Base-by-base conservation (phyloP, 2,797 vertebrate species). In the Hirundo rustica region DNA sequence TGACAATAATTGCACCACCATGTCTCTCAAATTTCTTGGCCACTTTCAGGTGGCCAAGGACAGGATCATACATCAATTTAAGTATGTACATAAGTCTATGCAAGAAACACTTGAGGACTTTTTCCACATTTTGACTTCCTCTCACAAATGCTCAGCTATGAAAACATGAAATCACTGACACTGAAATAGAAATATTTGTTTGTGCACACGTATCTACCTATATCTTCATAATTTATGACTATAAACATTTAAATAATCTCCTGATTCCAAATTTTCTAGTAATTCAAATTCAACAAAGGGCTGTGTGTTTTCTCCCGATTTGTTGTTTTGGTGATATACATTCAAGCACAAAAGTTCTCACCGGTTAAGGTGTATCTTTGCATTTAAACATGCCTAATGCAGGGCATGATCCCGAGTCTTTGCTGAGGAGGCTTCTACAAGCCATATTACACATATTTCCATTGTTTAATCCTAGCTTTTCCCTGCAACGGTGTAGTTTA, bases 1-100 rank as follows among this genome's bases (percentile, higher is more conserved):
- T 67, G 57, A 96, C 96, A 65, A 97, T 92, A 93, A 93, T 82
- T 91, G 68, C 53, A 78, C 48, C 79, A 85, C 89, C 85, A 65
- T 13, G 10, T 64, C 44, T 96, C 68, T 95, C 95, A 96, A 94
- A 96, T 62, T 93, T 96, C 83, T 77, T 3, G 3, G 44, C 11
- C 86, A 90, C 65, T 96, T 92, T 79, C 95, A 77, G 58, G 42
- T 61, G 36, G 36, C 36, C 36, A 38, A 38, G 36, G 36, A 38
- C 36, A 38, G 36, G 36, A 38, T 38, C 36, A 38, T 38, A 38
- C 36, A 38, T 38, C 36, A 38, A 38, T 38, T 38, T 38, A 93
- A 96, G 92, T 88, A 84, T 10, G 1, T 30, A 25, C 9, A 42
- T 0, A 60, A 48, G 3, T 23, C 21, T 40, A 11, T 47, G 48